These are phyloP conservation scores for Tricholaema leucomelas DNA, from an alignment of 2,113 vertebrate species.

Conservation along the genomic window DNA sequence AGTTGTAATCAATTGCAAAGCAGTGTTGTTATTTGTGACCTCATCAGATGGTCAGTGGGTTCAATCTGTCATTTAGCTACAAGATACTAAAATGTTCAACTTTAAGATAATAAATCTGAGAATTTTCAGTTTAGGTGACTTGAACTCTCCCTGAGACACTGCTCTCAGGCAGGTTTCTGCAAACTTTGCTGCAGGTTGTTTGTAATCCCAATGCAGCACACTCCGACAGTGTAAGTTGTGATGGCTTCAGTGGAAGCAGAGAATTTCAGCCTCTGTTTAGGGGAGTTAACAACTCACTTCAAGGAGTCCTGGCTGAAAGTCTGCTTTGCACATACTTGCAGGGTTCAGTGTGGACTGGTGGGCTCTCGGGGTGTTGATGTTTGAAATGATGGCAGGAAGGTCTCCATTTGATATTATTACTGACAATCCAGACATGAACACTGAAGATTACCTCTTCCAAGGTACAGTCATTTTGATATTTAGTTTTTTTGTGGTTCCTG, in stretches of 20 bases:
- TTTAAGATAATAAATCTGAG: neutral
- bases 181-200: neutral
- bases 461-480: constrained; percentile 67
- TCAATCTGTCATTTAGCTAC: neutral
- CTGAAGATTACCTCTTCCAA: constrained; percentile 99
- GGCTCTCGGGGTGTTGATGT: constrained; percentile 97
- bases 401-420: constrained; percentile 98
- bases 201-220: neutral
- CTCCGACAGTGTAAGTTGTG: neutral
- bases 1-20: neutral
- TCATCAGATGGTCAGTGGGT: neutral
- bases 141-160: neutral
- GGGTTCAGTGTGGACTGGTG: constrained; percentile 99
- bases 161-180: neutral
- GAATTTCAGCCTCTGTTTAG: neutral
- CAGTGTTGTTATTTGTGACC: neutral
- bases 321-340: constrained; percentile 29
- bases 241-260: neutral
- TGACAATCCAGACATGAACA: constrained; percentile 99
- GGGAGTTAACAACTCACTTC: accelerated
- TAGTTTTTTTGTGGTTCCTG: accelerated
- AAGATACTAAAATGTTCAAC: too few relatives aligned
- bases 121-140: neutral
- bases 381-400: constrained; percentile 99
- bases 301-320: neutral